Evolutionary conservation across 2,113 vertebrate species (phyloP).

Genomic region (Aegotheles bennettii): DNA sequence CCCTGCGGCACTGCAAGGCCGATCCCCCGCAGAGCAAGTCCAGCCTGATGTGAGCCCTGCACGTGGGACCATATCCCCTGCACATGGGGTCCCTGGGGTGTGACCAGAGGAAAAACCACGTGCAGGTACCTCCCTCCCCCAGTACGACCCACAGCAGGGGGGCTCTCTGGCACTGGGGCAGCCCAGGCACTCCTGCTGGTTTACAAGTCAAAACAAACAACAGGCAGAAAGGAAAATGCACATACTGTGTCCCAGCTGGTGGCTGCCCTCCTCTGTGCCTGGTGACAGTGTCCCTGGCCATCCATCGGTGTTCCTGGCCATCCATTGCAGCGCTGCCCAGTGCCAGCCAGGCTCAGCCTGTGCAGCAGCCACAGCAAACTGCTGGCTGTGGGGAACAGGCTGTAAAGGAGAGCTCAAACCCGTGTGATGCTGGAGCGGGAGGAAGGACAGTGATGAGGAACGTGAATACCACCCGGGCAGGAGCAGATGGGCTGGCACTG

Average conservation of each 20-base stretch:
- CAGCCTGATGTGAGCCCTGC: background rate
- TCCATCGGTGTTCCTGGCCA: background rate
- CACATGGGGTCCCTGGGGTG: background rate
- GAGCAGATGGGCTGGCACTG: background rate
- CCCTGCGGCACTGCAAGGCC: rapidly evolving
- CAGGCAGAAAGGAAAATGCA: background rate
- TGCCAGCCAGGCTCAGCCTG: background rate
- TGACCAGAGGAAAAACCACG: background rate
- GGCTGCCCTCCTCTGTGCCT: background rate
- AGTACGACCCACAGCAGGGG: background rate
- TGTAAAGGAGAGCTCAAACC: background rate
- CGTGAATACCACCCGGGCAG: background rate
- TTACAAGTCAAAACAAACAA: background rate
- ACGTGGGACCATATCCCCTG: background rate
- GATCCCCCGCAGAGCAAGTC: background rate
- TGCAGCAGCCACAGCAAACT: background rate
- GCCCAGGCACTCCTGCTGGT: background rate
- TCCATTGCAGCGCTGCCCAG: background rate
- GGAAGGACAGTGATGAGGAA: background rate
- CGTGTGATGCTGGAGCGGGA: background rate
- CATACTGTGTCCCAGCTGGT: background rate
- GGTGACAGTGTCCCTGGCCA: background rate
- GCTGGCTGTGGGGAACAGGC: background rate
- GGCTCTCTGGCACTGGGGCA: background rate
- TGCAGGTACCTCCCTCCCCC: background rate